Percentiles rank a stretch among this genome's conserved stretches.
phyloP scores from a whole-genome alignment of 1,140 invertebrate genomes.

The Euwallacea similis region DNA sequence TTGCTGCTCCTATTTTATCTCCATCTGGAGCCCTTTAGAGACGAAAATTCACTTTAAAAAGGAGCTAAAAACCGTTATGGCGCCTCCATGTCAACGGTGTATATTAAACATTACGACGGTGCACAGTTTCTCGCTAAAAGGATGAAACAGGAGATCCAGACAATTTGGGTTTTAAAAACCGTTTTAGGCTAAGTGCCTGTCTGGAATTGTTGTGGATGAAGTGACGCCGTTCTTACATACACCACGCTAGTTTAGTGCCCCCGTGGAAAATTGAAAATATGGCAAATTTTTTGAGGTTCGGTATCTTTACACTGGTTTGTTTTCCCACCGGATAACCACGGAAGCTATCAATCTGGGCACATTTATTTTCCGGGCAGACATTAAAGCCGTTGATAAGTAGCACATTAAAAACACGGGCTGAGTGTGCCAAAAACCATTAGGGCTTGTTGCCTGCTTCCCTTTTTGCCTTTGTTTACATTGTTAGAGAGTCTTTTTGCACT shows the following conservation, averaged over 20 bases:
- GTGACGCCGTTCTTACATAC: conserved; percentile 4
- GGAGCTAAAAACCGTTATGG: conserved; percentile 14
- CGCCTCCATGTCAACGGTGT: conserved; percentile 11
- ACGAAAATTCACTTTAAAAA: conserved; percentile 8
- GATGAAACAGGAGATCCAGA: conserved; percentile 16
- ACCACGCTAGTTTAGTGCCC: not conserved
- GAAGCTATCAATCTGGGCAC: conserved; percentile 18
- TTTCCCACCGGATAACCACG: conserved; percentile 16
- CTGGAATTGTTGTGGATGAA: conserved; percentile 9
- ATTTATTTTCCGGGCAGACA: conserved; percentile 25
- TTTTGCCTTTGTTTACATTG: conserved; percentile 28
- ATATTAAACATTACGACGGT: conserved; percentile 16
- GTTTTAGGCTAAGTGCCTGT: conserved; percentile 16
- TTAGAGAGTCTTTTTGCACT: conserved; percentile 16
- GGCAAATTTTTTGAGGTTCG: not conserved
- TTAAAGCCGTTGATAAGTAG: conserved; percentile 33
- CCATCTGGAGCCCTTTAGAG: conserved; percentile 3
- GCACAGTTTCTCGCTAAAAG: conserved; percentile 12
- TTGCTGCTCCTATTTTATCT: conserved; percentile 3
- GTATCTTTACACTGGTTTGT: conserved; percentile 6
- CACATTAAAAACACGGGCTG: conserved; percentile 28
- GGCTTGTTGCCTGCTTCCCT: conserved; percentile 14
- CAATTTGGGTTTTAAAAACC: conserved; percentile 14
- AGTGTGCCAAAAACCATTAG: conserved; percentile 33
- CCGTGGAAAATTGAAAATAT: not conserved